Base-by-base conservation (phyloP, 1,140 invertebrate species). In the Tribolium castaneum region DNA sequence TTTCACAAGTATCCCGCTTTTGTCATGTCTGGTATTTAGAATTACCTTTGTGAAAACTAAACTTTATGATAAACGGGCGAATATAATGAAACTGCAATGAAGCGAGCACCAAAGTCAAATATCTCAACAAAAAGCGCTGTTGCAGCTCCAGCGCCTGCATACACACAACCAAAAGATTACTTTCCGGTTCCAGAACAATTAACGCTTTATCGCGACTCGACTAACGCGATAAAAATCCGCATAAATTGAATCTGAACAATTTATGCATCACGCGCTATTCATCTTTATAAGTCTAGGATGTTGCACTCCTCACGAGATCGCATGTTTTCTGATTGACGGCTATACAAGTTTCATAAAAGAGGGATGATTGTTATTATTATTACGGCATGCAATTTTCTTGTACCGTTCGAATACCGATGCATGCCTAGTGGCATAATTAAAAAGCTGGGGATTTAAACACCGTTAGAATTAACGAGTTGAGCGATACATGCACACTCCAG, bases 311-410 rank as follows among this genome's bases (percentile, higher is more conserved):
- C 71, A 73, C 71, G 71, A 73, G 19, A 73, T 73, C 49, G 71
- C 71, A 73, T 73, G 71, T 52, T 52, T 52, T 51, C 34, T 73
- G 71, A 73, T 73, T 73, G 71, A 73, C 71, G 30, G 19, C 52
- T 73, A 54, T 66, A 34, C 59, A 13, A 66, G 59, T 66, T 66
- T 66, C 59, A 66, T 66, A 66, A 66, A 66, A 66, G 59, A 66
- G 59, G 59, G 59, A 66, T 66, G 59, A 66, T 66, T 66, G 59
- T 66, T 66, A 66, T 66, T 66, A 59, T 59, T 59, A 66, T 66
- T 66, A 35, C 59, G 14, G 35, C 59, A 66, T 66, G 59, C 59
- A 66, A 66, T 39, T 66, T 66, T 35, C n/a, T 4, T 66, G 59
- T 66, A 66, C 59, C 59, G 59, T 66, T 66, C 12, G 25, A 66